Evolutionary conservation across 1,140 invertebrate species (phyloP).

Genomic region (Eupeodes corollae): DNA sequence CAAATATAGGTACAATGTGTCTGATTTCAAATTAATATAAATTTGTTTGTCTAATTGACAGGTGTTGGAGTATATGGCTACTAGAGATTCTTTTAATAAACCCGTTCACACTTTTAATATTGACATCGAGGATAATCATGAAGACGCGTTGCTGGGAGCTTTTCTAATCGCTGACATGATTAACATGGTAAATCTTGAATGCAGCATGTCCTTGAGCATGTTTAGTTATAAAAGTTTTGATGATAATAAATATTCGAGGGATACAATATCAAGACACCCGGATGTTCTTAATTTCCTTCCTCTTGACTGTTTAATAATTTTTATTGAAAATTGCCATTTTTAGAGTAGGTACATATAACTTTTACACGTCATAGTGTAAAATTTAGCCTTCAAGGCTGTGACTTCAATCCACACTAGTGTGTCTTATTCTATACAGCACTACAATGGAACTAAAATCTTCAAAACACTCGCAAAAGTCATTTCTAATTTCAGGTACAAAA

Average conservation of each 20-base stretch:
- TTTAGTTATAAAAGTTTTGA: neutral
- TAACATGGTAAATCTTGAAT: slow-evolving; percentile 53
- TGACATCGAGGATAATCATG: slow-evolving; percentile 98
- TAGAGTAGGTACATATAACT: too few species aligned
- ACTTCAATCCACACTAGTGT: too few species aligned
- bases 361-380: too few species aligned
- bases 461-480: too few species aligned
- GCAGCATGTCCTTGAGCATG: neutral
- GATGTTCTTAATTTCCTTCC: neutral
- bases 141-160: slow-evolving; percentile 99
- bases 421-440: too few species aligned
- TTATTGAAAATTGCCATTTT: too few species aligned
- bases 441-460: too few species aligned
- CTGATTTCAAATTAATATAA: neutral
- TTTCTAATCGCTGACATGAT: slow-evolving; percentile 95
- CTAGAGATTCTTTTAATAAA: slow-evolving; percentile 57
- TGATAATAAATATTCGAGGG: neutral
- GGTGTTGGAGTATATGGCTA: slow-evolving; percentile 65
- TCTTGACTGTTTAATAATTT: neutral
- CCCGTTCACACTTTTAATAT: slow-evolving; percentile 97
- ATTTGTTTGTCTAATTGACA: slow-evolving; percentile 2
- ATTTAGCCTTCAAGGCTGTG: too few species aligned
- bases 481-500: too few species aligned
- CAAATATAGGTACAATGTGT: neutral
- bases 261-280: neutral